Evolutionary conservation across 35 echinoderm and acorn worm genomes (phyloP), one percentile per base, ranked within the genome.

Genomic region (Ophiothrix spiculata): DNA sequence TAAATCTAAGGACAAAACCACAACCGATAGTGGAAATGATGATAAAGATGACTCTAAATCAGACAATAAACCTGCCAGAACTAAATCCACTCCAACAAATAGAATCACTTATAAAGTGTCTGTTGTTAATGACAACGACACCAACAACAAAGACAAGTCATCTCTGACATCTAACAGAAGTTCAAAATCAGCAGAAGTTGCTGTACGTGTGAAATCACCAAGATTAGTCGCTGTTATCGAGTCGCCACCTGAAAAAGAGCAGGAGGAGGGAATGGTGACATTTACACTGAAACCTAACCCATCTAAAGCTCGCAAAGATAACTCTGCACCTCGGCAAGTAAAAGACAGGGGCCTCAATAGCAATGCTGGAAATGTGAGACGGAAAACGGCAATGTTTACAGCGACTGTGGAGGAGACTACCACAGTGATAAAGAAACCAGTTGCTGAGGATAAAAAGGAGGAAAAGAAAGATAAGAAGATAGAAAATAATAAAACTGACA

Each of bases 71-170:
- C 81, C 81, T 23, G 35, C 54, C 1, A 45, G 54, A 0, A 32
- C 63, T 17, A n/a, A 33, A 38, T 64, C 81, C 37, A 37, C 63
- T 64, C 64, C 81, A 1, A 39, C 74, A 77, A 80, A 39, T 56
- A 74, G 81, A 73, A 90, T 90, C 42, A 84, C 81, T 35, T 90
- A 90, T 81, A 90, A 81, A 0, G 88, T 90, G 0, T 90, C 88
- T 54, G 88, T 90, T 38, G 82, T 40, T 56, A 81, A 90, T 38
- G 75, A 73, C n/a, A 81, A 90, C 33, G 77, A 90, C 17, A 64
- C n/a, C 3, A 39, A 73, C n/a, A 81, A 90, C 33, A 83, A 90
- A 32, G 79, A 42, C 3, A 39, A 39, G 40, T 39, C 78, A 25
- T 10, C 78, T n/a, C 23, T 14, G 25, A 31, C 80, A 54, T 8